Percentiles rank a stretch among this genome's conserved stretches.
These are phyloP conservation scores for Actinia equina DNA, from an alignment of 64 coral and sea anemone species.

Conservation along the genomic window DNA sequence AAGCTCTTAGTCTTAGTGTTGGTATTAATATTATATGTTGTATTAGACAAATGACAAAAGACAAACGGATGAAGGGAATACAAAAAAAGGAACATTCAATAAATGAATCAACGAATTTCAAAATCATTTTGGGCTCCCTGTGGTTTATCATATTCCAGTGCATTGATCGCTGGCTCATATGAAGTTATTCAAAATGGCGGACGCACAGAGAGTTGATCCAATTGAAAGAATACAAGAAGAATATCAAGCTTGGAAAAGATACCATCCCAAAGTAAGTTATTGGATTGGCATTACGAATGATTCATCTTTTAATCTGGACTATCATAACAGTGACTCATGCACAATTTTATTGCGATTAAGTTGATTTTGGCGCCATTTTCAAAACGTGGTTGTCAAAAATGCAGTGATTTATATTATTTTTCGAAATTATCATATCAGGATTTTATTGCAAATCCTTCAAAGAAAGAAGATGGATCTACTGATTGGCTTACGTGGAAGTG, in stretches of 20 bases:
- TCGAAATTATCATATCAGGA: conserved; percentile 31
- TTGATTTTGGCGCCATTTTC: conserved; percentile 2
- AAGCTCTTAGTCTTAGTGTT: too few relatives aligned
- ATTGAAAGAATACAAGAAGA: conserved; percentile 76
- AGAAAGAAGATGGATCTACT: conserved; percentile 32
- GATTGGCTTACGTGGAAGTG: conserved; percentile 75
- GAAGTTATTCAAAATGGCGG: conserved; percentile 33
- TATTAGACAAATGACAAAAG: too few relatives aligned
- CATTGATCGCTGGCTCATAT: too few relatives aligned
- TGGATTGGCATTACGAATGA: background rate
- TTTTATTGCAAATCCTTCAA: conserved; percentile 61
- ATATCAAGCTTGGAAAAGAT: conserved; percentile 75
- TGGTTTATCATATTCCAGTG: too few relatives aligned
- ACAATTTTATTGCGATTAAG: background rate
- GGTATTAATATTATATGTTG: too few relatives aligned
- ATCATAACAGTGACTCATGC: background rate
- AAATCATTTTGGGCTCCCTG: too few relatives aligned
- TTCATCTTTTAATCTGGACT: background rate
- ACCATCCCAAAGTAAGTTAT: conserved; percentile 52
- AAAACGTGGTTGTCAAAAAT: background rate
- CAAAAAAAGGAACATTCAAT: too few relatives aligned
- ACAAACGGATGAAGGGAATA: too few relatives aligned
- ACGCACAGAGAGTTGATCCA: conserved; percentile 49
- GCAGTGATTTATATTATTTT: too few relatives aligned
- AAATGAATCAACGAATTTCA: too few relatives aligned